These are phyloP conservation scores for Drosophila crucigera DNA, from an alignment of 2,888 invertebrate species.

Conservation along the genomic window DNA sequence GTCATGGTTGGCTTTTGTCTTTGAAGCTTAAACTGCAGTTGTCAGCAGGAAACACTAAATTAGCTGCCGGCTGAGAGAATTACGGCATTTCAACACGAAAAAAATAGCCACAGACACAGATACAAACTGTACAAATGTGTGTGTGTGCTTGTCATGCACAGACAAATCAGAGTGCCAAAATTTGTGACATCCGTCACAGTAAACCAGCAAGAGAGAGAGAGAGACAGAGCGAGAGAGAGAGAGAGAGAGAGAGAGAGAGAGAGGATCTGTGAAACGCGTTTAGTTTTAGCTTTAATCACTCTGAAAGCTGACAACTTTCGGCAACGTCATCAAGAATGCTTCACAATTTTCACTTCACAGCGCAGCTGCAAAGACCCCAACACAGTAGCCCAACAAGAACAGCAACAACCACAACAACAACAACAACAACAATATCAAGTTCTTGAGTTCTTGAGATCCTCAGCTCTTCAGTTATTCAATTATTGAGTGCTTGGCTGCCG, in stretches of 20 bases:
- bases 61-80: slow-evolving; percentile 76
- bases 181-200: slow-evolving; percentile 74
- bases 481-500: slow-evolving; percentile 37
- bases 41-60: slow-evolving; percentile 83
- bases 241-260: neutral
- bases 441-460: slow-evolving; percentile 17
- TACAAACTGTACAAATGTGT: neutral
- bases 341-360: slow-evolving; percentile 13
- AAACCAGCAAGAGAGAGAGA: neutral
- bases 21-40: slow-evolving; percentile 71
- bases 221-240: neutral
- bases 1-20: slow-evolving; percentile 56
- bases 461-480: slow-evolving; percentile 14
- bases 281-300: slow-evolving; percentile 44
- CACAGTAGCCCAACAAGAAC: slow-evolving; percentile 14
- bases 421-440: neutral
- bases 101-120: slow-evolving; percentile 17
- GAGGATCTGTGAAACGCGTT: slow-evolving; percentile 25
- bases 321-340: slow-evolving; percentile 52
- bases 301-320: slow-evolving; percentile 40
- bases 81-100: slow-evolving; percentile 63
- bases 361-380: slow-evolving; percentile 31
- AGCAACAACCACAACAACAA: neutral
- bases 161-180: slow-evolving; percentile 74
- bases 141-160: slow-evolving; percentile 37